Base-by-base conservation (phyloP, 2,113 vertebrate genomes). In the Channa maculata region DNA sequence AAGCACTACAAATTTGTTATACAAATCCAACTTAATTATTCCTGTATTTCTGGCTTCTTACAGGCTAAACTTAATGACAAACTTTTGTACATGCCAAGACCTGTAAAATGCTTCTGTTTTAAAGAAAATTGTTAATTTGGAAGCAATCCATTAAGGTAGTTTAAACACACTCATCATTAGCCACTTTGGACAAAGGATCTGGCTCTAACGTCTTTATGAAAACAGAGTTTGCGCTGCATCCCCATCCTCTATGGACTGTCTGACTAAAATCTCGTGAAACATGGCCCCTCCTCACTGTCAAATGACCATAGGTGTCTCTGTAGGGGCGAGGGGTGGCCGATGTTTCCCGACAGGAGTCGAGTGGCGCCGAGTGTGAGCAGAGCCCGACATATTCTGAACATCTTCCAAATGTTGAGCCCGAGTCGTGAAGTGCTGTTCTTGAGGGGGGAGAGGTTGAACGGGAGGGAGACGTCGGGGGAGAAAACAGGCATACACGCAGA, bases 291-390 rank as follows among this genome's bases (percentile, higher is more conserved):
- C 46, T 9, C 53, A n/a, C 66, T 65, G 66, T 57, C 33, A 55
- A 59, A 61, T 75, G 73, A 67, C 60, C 43, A 14, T 46, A 57
- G 65, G 79, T 74, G 75, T 55, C 33, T 61, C 33, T 36, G 4
- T 10, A 14, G 46, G 12, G 65, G 33, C 15, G 53, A 7, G 9
- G 54, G 13, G 53, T 61, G 72, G 55, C 88, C 91, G 90, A 78
- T 84, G 36, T 85, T 89, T 91, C 15, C 86, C 92, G 93, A 94
- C 68, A 65, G 24, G 14, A 86, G 80, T 75, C 93, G 93, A 94
- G 89, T 78, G 79, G 43, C 70, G 91, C 90, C 91, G 92, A 93
- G 71, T 44, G 74, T 1, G 68, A 67, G 63, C 71, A 55, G 77
- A 84, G 65, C 54, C 85, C 87, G 86, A 90, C 86, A 81, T 84